Conservation (phyloP, 2,888 invertebrate genomes). For the Biston betularia region DNA sequence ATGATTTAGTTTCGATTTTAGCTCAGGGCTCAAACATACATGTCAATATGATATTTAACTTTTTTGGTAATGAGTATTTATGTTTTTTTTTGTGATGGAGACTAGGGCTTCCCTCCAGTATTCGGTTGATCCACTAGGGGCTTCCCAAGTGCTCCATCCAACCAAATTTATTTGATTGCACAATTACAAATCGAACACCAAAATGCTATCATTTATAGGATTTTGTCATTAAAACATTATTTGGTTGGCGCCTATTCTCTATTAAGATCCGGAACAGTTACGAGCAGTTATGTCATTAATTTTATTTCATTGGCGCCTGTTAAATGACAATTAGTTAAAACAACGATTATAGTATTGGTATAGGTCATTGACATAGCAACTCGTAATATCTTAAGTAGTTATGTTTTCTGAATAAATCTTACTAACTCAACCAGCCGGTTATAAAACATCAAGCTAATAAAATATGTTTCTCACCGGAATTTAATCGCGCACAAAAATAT, state of each 20-base stretch:
- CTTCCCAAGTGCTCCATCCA: background rate
- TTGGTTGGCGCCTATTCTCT: conserved; percentile 11
- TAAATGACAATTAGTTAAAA: background rate
- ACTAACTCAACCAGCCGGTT: too few species aligned
- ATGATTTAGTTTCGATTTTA: too few species aligned
- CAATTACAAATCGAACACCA: conserved; percentile 17
- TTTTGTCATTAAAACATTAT: background rate
- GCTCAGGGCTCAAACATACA: too few species aligned
- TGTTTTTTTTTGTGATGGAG: too few species aligned
- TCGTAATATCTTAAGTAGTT: background rate
- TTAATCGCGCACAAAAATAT: too few species aligned
- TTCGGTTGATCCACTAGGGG: too few species aligned
- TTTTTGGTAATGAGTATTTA: too few species aligned
- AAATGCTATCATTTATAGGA: conserved; percentile 7
- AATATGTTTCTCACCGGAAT: too few species aligned
- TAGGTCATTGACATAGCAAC: conserved; percentile 17
- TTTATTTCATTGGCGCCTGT: conserved; percentile 14
- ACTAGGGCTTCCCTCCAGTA: too few species aligned
- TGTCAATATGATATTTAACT: too few species aligned
- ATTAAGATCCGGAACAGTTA: background rate
- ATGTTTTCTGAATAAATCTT: too few species aligned
- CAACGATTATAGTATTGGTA: conserved; percentile 14
- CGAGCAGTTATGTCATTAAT: conserved; percentile 4
- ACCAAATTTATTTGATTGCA: conserved; percentile 27
- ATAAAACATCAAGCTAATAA: too few species aligned